Conservation (phyloP, 2,888 invertebrate genomes). For the Trichogramma dendrolimi region DNA sequence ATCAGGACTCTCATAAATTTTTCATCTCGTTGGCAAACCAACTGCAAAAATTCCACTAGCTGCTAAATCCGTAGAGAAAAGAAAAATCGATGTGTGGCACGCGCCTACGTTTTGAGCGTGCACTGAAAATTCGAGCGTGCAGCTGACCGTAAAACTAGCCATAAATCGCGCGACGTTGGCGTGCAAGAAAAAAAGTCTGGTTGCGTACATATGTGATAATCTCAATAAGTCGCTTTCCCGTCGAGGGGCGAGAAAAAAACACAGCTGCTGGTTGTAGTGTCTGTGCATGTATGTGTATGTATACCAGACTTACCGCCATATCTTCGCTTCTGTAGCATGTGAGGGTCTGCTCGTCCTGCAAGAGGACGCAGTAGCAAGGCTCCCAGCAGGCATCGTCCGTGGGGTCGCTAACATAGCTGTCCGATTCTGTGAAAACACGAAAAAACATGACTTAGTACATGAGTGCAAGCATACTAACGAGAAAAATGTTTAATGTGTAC, state of each 20-base stretch:
- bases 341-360: slow-evolving; percentile 71
- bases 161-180: slow-evolving; percentile 8
- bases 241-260: too few relatives aligned
- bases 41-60: not conserved
- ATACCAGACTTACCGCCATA: slow-evolving; percentile 64
- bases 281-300: too few relatives aligned
- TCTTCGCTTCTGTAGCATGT: slow-evolving; percentile 76
- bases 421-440: slow-evolving; percentile 45
- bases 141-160: slow-evolving; percentile 5
- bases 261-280: too few relatives aligned
- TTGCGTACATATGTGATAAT: too few relatives aligned
- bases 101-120: too few relatives aligned
- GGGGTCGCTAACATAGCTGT: slow-evolving; percentile 54
- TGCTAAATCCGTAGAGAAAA: too few relatives aligned
- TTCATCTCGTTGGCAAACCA: too few relatives aligned
- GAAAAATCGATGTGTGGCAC: not conserved
- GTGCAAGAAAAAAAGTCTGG: too few relatives aligned
- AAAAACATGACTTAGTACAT: slow-evolving; percentile 16
- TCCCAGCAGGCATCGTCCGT: slow-evolving; percentile 67
- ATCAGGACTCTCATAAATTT: too few relatives aligned
- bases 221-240: too few relatives aligned
- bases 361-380: slow-evolving; percentile 74
- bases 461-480: not conserved
- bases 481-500: too few relatives aligned
- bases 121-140: not conserved